Evolutionary conservation across 1,140 invertebrate species (phyloP).

Genomic region (Formica exsecta): DNA sequence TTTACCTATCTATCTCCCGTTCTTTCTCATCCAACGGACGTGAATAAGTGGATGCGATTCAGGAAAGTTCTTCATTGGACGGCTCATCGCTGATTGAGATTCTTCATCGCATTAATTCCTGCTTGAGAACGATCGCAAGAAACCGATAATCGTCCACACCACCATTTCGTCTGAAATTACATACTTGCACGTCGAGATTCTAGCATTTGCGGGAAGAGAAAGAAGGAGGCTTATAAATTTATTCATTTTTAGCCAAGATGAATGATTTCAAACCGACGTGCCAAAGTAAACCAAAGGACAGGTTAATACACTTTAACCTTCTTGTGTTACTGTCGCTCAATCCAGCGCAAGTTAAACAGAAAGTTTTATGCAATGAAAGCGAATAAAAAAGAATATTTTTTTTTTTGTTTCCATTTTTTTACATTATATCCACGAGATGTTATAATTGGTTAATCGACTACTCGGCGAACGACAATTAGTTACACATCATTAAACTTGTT

Average conservation of each 20-base stretch:
- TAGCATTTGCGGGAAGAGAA: not conserved
- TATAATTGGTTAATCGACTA: constrained; percentile 20
- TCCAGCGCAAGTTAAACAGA: constrained; percentile 50
- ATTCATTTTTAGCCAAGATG: constrained; percentile 46
- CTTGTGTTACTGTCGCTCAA: constrained; percentile 48
- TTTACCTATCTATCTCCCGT: constrained; percentile 56
- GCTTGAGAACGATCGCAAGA: constrained; percentile 39
- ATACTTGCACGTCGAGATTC: not conserved
- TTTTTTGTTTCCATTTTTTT: constrained; percentile 42
- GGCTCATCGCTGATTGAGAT: constrained; percentile 67
- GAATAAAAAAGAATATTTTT: constrained; percentile 26
- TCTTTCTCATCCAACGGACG: constrained; percentile 73
- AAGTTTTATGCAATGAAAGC: constrained; percentile 58
- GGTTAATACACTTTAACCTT: constrained; percentile 51
- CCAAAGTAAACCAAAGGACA: constrained; percentile 41
- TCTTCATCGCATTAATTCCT: constrained; percentile 68
- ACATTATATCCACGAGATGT: constrained; percentile 21
- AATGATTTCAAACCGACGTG: constrained; percentile 39
- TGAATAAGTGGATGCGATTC: constrained; percentile 79
- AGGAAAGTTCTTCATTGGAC: constrained; percentile 69
- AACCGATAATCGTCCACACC: constrained; percentile 41
- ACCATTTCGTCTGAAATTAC: constrained; percentile 7
- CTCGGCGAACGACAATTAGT: constrained; percentile 22
- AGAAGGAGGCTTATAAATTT: constrained; percentile 45
- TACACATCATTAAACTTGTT: constrained; percentile 24